These are phyloP conservation scores for Argyresthia goedartella DNA, from an alignment of 2,888 invertebrate species.

Conservation along the genomic window DNA sequence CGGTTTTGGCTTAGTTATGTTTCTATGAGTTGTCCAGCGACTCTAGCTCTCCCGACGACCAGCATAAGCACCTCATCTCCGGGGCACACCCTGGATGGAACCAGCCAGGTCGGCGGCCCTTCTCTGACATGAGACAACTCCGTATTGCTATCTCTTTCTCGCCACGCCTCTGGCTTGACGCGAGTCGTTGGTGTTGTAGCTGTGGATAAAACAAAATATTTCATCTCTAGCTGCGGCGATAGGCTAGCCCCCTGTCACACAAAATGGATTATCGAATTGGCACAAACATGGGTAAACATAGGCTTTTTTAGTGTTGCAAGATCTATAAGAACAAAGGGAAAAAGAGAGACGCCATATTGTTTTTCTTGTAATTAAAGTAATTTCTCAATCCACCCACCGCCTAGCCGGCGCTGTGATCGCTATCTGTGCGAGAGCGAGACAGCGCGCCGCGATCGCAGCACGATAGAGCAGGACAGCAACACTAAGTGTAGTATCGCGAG, in stretches of 20 bases:
- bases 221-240: neutral
- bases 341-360: too few species aligned
- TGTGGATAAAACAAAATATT: neutral
- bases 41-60: slow-evolving; percentile 1
- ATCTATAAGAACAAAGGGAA: too few species aligned
- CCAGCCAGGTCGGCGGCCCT: neutral
- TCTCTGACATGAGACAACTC: too few species aligned
- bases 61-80: slow-evolving; percentile 6
- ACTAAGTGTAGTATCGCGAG: slow-evolving; percentile 34
- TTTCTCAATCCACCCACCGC: slow-evolving; percentile 1
- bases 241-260: too few species aligned
- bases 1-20: too few species aligned
- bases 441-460: slow-evolving; percentile 31
- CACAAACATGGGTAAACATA: too few species aligned
- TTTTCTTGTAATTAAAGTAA: neutral
- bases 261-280: too few species aligned
- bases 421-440: slow-evolving; percentile 39
- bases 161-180: neutral
- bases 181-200: neutral
- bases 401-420: slow-evolving; percentile 39
- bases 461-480: slow-evolving; percentile 43
- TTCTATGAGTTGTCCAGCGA: too few species aligned
- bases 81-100: slow-evolving; percentile 1
- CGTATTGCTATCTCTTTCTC: neutral
- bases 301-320: too few species aligned